Evolutionary conservation across 92 coral and sea anemone species (phyloP).

Genomic region (Parazoanthus swiftii): DNA sequence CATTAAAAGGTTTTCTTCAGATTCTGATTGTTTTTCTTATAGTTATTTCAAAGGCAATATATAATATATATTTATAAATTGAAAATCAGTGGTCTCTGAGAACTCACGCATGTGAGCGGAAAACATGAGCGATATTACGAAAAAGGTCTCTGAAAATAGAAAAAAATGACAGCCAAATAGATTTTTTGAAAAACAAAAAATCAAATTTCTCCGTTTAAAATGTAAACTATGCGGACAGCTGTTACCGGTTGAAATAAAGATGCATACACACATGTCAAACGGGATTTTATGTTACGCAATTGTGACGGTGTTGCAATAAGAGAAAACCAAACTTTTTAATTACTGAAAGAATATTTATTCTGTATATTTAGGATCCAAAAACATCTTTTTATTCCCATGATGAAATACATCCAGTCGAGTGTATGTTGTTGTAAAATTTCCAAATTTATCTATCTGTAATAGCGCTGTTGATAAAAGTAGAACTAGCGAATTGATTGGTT

Average conservation of each 20-base stretch:
- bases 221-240: constrained; percentile 7
- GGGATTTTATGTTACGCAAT: neutral
- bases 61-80: too few species aligned
- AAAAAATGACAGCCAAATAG: neutral
- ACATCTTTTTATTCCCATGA: neutral
- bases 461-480: neutral
- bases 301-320: neutral
- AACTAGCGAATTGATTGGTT: neutral
- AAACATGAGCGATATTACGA: neutral
- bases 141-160: neutral
- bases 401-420: neutral
- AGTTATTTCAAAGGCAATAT: neutral
- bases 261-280: neutral
- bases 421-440: neutral
- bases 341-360: neutral
- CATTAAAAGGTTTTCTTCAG: neutral
- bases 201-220: neutral
- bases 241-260: neutral
- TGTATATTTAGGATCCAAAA: neutral
- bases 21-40: neutral
- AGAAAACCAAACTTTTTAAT: neutral
- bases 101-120: neutral
- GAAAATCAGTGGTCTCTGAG: neutral
- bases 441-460: neutral
- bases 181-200: neutral